A percentile compares a stretch with the other conserved stretches of the same genome.
phyloP scores from a whole-genome alignment of 2,888 invertebrate species.

The Hofmannophila pseudospretella region DNA sequence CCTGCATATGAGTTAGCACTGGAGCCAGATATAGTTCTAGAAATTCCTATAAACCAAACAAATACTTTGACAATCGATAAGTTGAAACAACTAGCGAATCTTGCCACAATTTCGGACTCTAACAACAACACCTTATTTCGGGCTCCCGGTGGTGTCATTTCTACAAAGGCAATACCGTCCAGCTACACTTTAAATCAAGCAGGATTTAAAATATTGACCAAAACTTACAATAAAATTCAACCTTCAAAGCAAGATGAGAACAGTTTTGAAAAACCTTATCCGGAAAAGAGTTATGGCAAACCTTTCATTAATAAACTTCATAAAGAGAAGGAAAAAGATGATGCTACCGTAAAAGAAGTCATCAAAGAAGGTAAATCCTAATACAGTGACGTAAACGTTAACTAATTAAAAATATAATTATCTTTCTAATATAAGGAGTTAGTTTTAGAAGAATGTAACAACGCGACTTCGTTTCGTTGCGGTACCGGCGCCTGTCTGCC shows the following conservation, averaged over 20 bases:
- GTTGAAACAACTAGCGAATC: slow-evolving; percentile 73
- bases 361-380: slow-evolving; percentile 37
- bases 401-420: too few species aligned
- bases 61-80: slow-evolving; percentile 63
- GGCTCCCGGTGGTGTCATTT: slow-evolving; percentile 70
- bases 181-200: slow-evolving; percentile 80
- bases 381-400: neutral
- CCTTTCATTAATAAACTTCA: slow-evolving; percentile 35
- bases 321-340: slow-evolving; percentile 47
- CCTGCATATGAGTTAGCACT: slow-evolving; percentile 64
- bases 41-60: slow-evolving; percentile 62
- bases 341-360: slow-evolving; percentile 24
- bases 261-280: slow-evolving; percentile 39
- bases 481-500: slow-evolving; percentile 81
- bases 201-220: slow-evolving; percentile 81
- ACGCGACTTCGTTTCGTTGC: slow-evolving; percentile 77
- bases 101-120: slow-evolving; percentile 74
- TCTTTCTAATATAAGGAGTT: too few species aligned
- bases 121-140: slow-evolving; percentile 72
- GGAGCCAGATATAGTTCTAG: slow-evolving; percentile 65
- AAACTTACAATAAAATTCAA: slow-evolving; percentile 79
- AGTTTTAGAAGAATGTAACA: slow-evolving; percentile 58
- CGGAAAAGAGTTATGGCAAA: slow-evolving; percentile 54
- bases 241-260: slow-evolving; percentile 66
- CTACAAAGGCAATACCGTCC: slow-evolving; percentile 79